Base-by-base conservation (phyloP, 2,113 vertebrate genomes). In the Anser cygnoides region DNA sequence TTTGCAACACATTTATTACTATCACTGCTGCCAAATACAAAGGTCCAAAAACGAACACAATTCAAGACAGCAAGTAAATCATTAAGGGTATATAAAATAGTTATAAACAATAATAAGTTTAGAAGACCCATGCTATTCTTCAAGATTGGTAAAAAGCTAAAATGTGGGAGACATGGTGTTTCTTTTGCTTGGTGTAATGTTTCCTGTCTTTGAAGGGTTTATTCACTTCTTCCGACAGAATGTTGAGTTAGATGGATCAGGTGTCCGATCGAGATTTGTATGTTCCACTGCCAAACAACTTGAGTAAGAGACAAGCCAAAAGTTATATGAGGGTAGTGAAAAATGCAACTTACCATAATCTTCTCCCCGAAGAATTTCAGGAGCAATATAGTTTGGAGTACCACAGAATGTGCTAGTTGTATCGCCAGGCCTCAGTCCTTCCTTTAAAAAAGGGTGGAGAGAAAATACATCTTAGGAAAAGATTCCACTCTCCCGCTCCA, bases 351-450 rank as follows among this genome's bases (percentile, higher is more conserved):
- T 98, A 99, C 99, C 99, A 59, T 99, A 99, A 97, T 99, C 99
- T 95, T 99, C 99, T 97, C 99, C 99, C 96, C 99, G 91, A 85
- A 99, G 98, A 96, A 99, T 99, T 97, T 99, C 99, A 7, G 99
- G 99, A 94, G 99, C 99, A 62, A 99, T 99, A 92, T 99, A 99
- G 97, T 99, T 99, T 80, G 99, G 99, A 96, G 99, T 99, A 52
- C 99, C 99, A 89, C 99, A 99, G 97, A 99, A 99, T 2, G 99
- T 99, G 98, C 99, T 99, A 29, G 99, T 99, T 49, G 99, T 99
- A 96, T 99, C 99, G 89, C 99, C 99, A 21, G 99, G 99, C 91
- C 99, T 99, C 96, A 99, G 97, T 33, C 99, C 99, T 98, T 99
- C 99, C 99, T 99, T 97, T 76, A 96, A 92, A 57, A 58, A 84